Base-by-base conservation (phyloP, 2,888 invertebrate genomes). In the Hartigia nigra region DNA sequence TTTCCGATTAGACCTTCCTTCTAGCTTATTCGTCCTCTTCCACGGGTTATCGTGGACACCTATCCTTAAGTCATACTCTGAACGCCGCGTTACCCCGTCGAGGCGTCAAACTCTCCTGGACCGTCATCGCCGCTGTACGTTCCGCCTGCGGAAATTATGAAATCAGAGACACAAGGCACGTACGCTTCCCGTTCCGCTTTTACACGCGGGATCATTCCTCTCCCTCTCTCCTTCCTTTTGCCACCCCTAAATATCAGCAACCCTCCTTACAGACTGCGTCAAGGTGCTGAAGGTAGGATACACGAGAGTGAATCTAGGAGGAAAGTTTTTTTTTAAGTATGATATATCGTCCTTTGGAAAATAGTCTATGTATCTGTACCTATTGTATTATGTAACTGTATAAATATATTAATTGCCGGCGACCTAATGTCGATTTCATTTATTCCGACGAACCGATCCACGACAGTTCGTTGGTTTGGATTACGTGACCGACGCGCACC, bases 161-260 rank as follows among this genome's bases (percentile, higher is more conserved):
- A 91, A 91, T 91, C 91, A 91, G 88, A 90, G 87, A 91, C 90
- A 88, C 91, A 87, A 88, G 83, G 89, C 91, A 91, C 91, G 91
- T 91, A 91, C 84, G 81, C 78, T 72, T 81, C 76, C 80, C 75
- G 55, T 55, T 55, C 78, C 78, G 79, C 81, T 81, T 82, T 81
- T 23, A 9, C 83, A 77, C 76, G 81, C 83, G 78, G 83, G 84
- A 85, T 84, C 82, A 81, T 69, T 80, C 76, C 74, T 23, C 55
- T 55, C 0, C 14, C 39, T 78, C 80, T 77, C 78, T 80, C 74
- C 72, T 77, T 81, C 80, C 79, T 81, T 36, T 75, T 78, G 74
- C 77, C 69, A 69, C 82, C 81, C 84, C 76, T 80, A 69, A 31
- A 37, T 76, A 76, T 55, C 12, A 31, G 31, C 37, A 31, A 55